Evolutionary conservation across 2,797 vertebrate genomes (phyloP).

Genomic region (Malacoctenus gilli): DNA sequence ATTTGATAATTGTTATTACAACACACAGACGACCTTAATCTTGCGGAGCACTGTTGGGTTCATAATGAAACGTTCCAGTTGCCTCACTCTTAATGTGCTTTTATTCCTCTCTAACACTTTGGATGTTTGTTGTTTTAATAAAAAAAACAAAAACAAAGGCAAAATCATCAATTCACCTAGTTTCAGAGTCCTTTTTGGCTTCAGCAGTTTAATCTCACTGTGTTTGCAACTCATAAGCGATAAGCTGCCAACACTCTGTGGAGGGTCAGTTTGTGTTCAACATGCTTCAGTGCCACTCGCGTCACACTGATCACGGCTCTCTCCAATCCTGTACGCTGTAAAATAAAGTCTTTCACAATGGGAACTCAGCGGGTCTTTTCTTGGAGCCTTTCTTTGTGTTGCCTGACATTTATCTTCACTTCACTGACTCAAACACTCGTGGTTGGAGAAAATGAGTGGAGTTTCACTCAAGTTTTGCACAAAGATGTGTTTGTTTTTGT

Average conservation of each 20-base stretch:
- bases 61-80: constrained; percentile 62
- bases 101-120: constrained; percentile 64
- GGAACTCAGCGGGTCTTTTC: constrained; percentile 35
- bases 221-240: constrained; percentile 29
- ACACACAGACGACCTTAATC: constrained; percentile 57
- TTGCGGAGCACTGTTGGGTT: constrained; percentile 61
- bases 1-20: constrained; percentile 59
- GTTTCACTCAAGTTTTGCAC: too few species aligned
- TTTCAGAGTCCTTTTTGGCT: constrained; percentile 43
- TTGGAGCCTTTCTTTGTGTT: constrained; percentile 51
- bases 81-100: constrained; percentile 67
- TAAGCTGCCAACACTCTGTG: constrained; percentile 12
- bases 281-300: constrained; percentile 20
- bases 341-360: constrained; percentile 49
- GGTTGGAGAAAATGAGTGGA: too few species aligned
- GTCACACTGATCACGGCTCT: constrained; percentile 21
- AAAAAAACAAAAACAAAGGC: constrained; percentile 44
- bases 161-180: constrained; percentile 27
- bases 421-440: too few species aligned
- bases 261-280: constrained; percentile 12
- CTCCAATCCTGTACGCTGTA: constrained; percentile 28
- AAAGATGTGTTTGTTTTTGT: too few species aligned
- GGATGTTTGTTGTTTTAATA: constrained; percentile 73
- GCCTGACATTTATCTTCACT: constrained; percentile 5
- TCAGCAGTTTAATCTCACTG: background rate